Evolutionary conservation across 1,140 invertebrate species (phyloP).

Genomic region (Oncopodura yosiiana): DNA sequence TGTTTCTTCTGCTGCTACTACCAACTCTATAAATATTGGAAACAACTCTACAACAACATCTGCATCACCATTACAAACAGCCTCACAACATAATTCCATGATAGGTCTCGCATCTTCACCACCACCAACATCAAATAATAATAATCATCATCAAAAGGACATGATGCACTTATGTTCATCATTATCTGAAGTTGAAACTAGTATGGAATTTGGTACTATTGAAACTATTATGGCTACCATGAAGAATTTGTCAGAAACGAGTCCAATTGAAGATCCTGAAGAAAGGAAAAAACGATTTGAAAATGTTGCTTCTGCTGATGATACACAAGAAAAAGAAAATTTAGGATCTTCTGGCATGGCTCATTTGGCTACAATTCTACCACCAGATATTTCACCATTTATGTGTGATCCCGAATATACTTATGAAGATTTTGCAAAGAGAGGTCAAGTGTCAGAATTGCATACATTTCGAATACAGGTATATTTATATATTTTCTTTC

Average conservation of each 20-base stretch:
- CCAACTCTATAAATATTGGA: slow-evolving; percentile 1
- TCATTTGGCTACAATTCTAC: slow-evolving; percentile 37
- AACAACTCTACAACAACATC: slow-evolving; percentile 2
- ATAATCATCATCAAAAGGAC: no score
- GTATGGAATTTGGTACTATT: no score
- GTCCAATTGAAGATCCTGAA: slow-evolving; percentile 34
- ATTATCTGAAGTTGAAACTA: slow-evolving; percentile 28
- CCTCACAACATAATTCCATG: slow-evolving; percentile 24
- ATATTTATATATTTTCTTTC: slow-evolving; percentile 26
- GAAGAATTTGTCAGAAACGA: slow-evolving; percentile 33
- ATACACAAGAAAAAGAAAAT: slow-evolving; percentile 32
- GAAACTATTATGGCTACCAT: slow-evolving; percentile 32
- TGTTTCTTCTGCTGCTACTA: background rate
- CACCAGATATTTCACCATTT: slow-evolving; percentile 58
- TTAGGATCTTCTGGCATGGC: slow-evolving; percentile 10
- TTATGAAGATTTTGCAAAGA: slow-evolving; percentile 72
- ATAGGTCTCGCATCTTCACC: background rate
- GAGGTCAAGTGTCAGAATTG: slow-evolving; percentile 55
- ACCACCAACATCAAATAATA: no score
- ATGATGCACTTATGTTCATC: no score
- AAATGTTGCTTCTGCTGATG: slow-evolving; percentile 30
- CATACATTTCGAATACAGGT: slow-evolving; percentile 66
- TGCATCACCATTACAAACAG: slow-evolving; percentile 15
- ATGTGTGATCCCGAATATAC: slow-evolving; percentile 65
- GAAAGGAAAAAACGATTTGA: slow-evolving; percentile 34